Conservation (phyloP, 2,797 vertebrate genomes). For the Pachyuromys duprasi region DNA sequence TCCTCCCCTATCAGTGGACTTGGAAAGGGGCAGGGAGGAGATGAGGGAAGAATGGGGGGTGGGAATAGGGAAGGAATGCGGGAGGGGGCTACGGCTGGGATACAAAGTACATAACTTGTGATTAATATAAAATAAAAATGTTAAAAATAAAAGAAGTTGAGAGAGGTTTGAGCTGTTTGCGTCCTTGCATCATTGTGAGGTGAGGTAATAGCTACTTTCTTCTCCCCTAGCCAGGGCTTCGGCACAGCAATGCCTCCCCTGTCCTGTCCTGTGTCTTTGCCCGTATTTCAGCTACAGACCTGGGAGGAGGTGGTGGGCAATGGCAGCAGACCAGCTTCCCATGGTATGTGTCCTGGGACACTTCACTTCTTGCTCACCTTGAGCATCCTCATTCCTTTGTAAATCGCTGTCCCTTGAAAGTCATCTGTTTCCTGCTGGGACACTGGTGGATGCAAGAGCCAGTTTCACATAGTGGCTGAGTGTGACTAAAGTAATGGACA, state of each 20-base stretch:
- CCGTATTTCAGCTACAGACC: neutral
- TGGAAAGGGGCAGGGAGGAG: too few relatives aligned
- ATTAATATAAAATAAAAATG: too few relatives aligned
- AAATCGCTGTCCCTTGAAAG: neutral
- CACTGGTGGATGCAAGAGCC: neutral
- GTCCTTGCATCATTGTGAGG: neutral
- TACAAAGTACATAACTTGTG: too few relatives aligned
- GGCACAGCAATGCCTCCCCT: neutral
- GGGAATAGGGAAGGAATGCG: too few relatives aligned
- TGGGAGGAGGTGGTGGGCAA: too few relatives aligned
- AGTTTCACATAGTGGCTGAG: neutral
- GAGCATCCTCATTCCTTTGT: neutral
- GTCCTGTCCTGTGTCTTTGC: neutral
- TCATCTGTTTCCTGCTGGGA: neutral
- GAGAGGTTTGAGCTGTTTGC: neutral
- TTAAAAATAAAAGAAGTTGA: too few relatives aligned
- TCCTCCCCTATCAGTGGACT: too few relatives aligned
- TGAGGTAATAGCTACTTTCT: too few relatives aligned
- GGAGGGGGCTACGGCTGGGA: too few relatives aligned
- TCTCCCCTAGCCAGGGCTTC: neutral
- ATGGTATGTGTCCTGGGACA: too few relatives aligned
- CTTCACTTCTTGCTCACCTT: neutral
- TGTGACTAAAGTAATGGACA: neutral
- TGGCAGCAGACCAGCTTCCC: neutral
- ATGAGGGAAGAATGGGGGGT: too few relatives aligned